Conservation (phyloP, 2,797 vertebrate species). For the Sphenodon punctatus region DNA sequence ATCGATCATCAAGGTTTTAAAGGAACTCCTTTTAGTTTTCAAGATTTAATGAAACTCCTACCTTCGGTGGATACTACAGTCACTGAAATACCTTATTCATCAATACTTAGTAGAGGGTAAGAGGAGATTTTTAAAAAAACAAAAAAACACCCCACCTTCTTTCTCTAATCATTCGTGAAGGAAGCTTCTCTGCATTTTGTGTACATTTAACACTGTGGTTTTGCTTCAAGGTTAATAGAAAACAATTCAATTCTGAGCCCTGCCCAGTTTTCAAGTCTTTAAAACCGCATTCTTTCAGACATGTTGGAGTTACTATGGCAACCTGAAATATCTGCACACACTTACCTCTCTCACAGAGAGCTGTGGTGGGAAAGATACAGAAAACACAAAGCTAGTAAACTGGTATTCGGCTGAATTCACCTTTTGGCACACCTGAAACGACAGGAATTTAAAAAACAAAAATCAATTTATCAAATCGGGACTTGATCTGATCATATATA, state of each 20-base stretch:
- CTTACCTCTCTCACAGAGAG: slow-evolving; percentile 94
- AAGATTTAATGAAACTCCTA: slow-evolving; percentile 21
- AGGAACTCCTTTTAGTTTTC: slow-evolving; percentile 28
- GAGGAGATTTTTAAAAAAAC: neutral
- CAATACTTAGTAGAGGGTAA: neutral
- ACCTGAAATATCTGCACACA: neutral
- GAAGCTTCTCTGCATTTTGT: neutral
- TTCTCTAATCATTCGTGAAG: neutral
- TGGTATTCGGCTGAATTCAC: slow-evolving; percentile 85
- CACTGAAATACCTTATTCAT: slow-evolving; percentile 25
- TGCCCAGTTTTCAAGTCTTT: neutral
- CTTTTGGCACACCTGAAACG: slow-evolving; percentile 83
- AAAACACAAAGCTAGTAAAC: slow-evolving; percentile 88
- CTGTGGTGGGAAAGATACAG: slow-evolving; percentile 93
- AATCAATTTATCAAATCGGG: neutral
- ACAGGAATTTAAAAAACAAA: neutral
- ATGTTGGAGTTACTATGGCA: neutral
- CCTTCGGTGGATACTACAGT: neutral
- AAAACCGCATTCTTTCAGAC: neutral
- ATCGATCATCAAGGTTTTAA: slow-evolving; percentile 12
- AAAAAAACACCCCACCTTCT: neutral
- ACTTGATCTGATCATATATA: too few relatives aligned
- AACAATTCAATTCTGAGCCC: slow-evolving; percentile 25
- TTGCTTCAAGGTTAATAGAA: neutral
- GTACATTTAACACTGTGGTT: neutral